Evolutionary conservation across 2,797 vertebrate species (phyloP), one percentile per base, ranked within the genome.

Genomic region (Jordanella pulchra): DNA sequence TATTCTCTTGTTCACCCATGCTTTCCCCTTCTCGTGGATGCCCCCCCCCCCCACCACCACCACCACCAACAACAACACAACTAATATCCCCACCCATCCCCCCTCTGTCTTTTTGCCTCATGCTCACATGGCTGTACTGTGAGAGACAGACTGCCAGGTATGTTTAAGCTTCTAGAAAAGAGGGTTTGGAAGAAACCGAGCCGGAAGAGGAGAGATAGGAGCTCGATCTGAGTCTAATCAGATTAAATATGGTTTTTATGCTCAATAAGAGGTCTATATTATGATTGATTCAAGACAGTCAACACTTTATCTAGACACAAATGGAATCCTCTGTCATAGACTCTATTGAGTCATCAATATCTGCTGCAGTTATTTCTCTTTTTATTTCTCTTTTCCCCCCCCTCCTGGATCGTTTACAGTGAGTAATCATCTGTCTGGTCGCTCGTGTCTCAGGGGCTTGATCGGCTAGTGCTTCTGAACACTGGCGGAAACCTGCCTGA

Each of bases 311-410:
- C 96, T 95, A 18, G 93, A 95, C 96, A 95, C 95, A 96, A 96
- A 96, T 96, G 95, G 96, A 97, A 97, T 95, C 94, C 94, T 96
- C 96, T 96, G 96, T 98, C 97, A 96, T 95, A 85, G 94, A 95
- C 94, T 97, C 95, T 95, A 98, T 97, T 97, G 96, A 97, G 96
- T 97, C 97, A 97, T 97, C 96, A 97, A 97, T 97, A 97, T 96
- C 96, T 91, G 94, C 87, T 77, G 84, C 73, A 87, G 88, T 91
- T 84, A 90, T 87, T 91, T 72, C 86, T 87, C 83, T 78, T 71
- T 78, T n/a, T n/a, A n/a, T n/a, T n/a, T n/a, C n/a, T n/a, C n/a
- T n/a, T n/a, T 54, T 45, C 44, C 35, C 7, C 54, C 64, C 63
- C 94, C 95, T 95, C 96, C 94, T 90, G 94, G 93, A 96, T 96